These are phyloP conservation scores for Phataginus tetradactyla DNA, from an alignment of 2,797 vertebrate genomes.

Conservation along the genomic window DNA sequence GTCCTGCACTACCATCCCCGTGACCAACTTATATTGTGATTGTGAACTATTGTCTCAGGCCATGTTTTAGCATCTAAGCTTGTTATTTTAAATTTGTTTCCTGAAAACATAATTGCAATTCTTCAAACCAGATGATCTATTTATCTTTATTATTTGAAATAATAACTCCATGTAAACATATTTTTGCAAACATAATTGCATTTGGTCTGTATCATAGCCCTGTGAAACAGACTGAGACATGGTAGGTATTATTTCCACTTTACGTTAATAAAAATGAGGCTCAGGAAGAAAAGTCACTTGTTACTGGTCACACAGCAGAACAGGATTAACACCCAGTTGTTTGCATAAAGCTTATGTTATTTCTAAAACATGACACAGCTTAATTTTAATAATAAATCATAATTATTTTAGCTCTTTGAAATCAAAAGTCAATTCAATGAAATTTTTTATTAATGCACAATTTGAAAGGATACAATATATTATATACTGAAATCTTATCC, in stretches of 20 bases:
- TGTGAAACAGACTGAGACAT: background rate
- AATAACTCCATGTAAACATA: background rate
- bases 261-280: slow-evolving; percentile 23
- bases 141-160: slow-evolving; percentile 30
- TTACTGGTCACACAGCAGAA: background rate
- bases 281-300: slow-evolving; percentile 4
- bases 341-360: background rate
- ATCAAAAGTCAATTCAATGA: background rate
- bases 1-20: no score
- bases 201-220: background rate
- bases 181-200: background rate
- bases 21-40: no score
- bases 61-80: background rate
- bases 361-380: background rate
- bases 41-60: background rate
- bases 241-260: slow-evolving; percentile 32
- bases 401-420: background rate
- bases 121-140: background rate
- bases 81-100: background rate
- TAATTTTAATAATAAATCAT: background rate
- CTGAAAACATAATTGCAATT: background rate
- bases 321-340: background rate
- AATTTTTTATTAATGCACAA: background rate
- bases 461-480: background rate
- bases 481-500: background rate